phyloP scores from a whole-genome alignment of 1,140 invertebrate species.

The Carposina sasakii region DNA sequence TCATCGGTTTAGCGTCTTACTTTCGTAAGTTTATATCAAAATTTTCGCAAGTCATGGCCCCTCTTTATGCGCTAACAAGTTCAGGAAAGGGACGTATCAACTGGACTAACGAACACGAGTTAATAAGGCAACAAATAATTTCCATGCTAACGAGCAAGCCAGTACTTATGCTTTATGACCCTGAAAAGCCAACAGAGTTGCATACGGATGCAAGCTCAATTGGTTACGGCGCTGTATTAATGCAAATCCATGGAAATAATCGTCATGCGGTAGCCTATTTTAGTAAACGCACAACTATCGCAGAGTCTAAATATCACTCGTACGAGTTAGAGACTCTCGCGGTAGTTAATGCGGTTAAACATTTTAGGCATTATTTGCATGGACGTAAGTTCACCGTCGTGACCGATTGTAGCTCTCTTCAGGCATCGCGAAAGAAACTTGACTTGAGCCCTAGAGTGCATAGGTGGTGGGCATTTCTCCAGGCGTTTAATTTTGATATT shows the following conservation, averaged over 20 bases:
- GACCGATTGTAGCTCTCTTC: conserved; percentile 35
- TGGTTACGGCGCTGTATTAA: conserved; percentile 1
- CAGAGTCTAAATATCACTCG: conserved; percentile 3
- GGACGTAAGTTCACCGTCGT: conserved; percentile 4
- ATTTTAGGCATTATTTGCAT: conserved; percentile 1
- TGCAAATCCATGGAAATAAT: conserved; percentile 23
- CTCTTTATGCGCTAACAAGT: not conserved
- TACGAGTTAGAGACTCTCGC: conserved; percentile 6
- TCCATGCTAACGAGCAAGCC: not conserved
- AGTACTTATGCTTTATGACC: conserved; percentile 38
- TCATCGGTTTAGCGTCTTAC: conserved; percentile 10
- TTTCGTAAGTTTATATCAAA: conserved; percentile 29
- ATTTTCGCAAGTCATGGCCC: conserved; percentile 19
- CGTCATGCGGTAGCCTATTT: conserved; percentile 16
- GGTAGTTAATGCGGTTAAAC: not conserved
- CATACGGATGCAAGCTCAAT: conserved; percentile 1
- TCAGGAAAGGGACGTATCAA: not conserved
- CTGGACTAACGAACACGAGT: conserved; percentile 14
- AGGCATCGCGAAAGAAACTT: conserved; percentile 24
- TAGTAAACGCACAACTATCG: conserved; percentile 3
- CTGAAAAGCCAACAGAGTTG: conserved; percentile 20
- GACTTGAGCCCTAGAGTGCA: conserved; percentile 29
- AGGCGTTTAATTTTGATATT: conserved; percentile 6
- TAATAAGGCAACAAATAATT: not conserved
- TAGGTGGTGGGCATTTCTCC: conserved; percentile 24